Percentiles rank a stretch among this genome's conserved stretches.
Conservation (phyloP, 2,888 invertebrate species). For the Ormyrus labotus region DNA sequence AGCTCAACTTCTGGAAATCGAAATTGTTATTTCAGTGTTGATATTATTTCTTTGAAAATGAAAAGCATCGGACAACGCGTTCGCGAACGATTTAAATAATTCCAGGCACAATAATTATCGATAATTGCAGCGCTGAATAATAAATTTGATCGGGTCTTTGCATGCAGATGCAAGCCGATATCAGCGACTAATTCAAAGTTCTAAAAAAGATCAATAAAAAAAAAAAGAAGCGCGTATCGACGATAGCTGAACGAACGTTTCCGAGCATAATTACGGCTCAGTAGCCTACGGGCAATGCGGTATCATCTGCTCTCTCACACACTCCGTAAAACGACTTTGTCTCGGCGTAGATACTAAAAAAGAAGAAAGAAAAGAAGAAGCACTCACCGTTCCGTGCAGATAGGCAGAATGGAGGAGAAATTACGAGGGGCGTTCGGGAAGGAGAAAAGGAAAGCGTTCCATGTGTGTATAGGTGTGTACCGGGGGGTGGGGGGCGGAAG, state of each 20-base stretch:
- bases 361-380: neutral
- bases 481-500: neutral
- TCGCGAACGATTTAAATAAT: constrained; percentile 17
- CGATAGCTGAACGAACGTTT: constrained; percentile 15
- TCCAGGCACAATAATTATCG: constrained; percentile 3
- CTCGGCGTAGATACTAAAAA: neutral
- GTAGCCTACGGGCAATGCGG: no score
- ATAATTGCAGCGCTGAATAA: constrained; percentile 22
- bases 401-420: constrained; percentile 3
- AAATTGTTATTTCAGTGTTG: neutral
- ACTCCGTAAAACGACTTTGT: neutral
- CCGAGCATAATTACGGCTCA: constrained; percentile 22
- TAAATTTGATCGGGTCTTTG: neutral
- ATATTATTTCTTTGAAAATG: constrained; percentile 12
- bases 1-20: neutral
- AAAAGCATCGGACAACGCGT: constrained; percentile 4
- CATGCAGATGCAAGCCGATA: neutral
- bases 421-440: neutral
- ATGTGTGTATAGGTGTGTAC: neutral
- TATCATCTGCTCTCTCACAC: neutral
- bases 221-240: neutral
- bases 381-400: neutral
- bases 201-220: constrained; percentile 19
- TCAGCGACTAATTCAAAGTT: neutral
- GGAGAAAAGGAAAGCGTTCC: neutral